Base-by-base conservation (phyloP, 2,888 invertebrate species). In the Drosophila lutescens region DNA sequence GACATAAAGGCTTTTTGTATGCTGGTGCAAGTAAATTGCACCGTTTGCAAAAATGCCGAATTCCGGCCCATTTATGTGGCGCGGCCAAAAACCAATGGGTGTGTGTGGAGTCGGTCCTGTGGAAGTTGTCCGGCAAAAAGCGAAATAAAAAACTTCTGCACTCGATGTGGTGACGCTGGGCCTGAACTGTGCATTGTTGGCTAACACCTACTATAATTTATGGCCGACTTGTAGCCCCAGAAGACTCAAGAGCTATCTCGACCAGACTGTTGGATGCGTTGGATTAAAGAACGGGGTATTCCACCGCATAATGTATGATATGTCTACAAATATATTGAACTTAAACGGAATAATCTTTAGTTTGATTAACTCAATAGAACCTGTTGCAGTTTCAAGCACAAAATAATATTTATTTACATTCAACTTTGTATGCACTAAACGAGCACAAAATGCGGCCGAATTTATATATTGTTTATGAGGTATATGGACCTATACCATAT, bases 11-110 rank as follows among this genome's bases (percentile, higher is more conserved):
- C 62, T 17, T 30, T 55, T 43, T 50, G 55, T 43, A 41, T 49
- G 67, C 36, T 30, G 30, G 30, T 13, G 23, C 46, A 36, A 66
- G 63, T 62, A 63, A 68, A 68, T 50, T 56, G 69, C 69, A 68
- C 69, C 69, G 69, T 46, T 68, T 50, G 67, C 67, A 68, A 66
- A 68, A 68, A 68, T 68, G 57, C 67, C 68, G 57, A 68, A 68
- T 56, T 68, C 69, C 69, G 69, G 57, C 67, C 57, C 69, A 68
- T 68, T 68, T 68, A 50, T 63, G 63, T 62, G 62, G 62, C 62
- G 62, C 68, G 68, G 44, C 56, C 69, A 57, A 57, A 66, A 54
- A 56, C 67, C 67, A 55, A 67, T 67, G 56, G 41, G 46, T 55
- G 41, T 26, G n/a, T 32, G 40, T 26, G 62, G 15, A 34, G 32